phyloP scores from a whole-genome alignment of 1,140 invertebrate genomes.

The Drosophila serrata region DNA sequence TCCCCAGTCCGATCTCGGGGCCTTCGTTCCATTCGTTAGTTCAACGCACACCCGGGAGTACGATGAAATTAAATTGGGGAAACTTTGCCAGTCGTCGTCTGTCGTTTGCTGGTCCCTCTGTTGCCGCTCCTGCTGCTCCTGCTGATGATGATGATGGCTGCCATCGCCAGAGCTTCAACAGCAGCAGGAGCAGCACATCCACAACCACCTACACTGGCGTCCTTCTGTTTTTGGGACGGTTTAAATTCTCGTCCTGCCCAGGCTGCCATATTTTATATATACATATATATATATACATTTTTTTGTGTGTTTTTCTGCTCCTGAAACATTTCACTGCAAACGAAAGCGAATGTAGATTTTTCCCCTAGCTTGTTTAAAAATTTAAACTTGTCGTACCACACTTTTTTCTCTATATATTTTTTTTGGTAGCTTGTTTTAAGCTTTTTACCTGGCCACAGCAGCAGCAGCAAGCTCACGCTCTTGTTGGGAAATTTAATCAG shows the following conservation, averaged over 20 bases:
- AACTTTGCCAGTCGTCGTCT: conserved; percentile 70
- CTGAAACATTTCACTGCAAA: conserved; percentile 63
- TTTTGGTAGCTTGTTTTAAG: conserved; percentile 64
- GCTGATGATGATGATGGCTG: conserved; percentile 65
- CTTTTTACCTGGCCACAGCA: conserved; percentile 69
- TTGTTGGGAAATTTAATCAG: conserved; percentile 81
- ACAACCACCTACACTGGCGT: conserved; percentile 48
- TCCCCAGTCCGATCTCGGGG: conserved; percentile 24
- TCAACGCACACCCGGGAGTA: conserved; percentile 81
- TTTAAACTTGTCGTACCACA: conserved; percentile 72
- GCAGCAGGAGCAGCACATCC: conserved; percentile 22
- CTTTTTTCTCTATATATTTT: conserved; percentile 1
- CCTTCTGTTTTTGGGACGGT: conserved; percentile 57
- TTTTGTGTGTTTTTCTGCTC: conserved; percentile 36
- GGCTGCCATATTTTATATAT: conserved; percentile 68
- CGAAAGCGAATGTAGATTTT: conserved; percentile 84
- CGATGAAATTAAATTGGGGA: conserved; percentile 85
- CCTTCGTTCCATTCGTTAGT: conserved; percentile 76
- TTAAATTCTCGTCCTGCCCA: conserved; percentile 57
- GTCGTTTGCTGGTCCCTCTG: conserved; percentile 36
- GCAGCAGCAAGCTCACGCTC: conserved; percentile 13
- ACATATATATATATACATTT: conserved; percentile 35
- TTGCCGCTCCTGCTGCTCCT: conserved; percentile 16
- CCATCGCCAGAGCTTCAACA: conserved; percentile 66
- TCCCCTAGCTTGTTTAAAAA: conserved; percentile 75